Base-by-base conservation (phyloP, 2,113 vertebrate species). In the Mugil cephalus region DNA sequence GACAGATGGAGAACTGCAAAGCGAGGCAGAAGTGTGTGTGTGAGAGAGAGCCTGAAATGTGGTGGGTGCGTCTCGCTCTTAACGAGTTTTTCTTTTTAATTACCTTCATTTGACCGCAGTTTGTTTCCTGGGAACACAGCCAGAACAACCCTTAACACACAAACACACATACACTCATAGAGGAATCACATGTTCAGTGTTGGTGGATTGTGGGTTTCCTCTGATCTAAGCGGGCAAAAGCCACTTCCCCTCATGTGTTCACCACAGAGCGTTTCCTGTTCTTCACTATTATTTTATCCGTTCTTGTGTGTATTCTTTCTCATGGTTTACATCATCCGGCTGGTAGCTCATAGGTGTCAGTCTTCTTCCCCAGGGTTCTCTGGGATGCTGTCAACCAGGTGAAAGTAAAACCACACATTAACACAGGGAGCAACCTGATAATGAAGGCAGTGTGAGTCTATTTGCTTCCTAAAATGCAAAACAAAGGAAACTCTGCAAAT, bases 41-140 rank as follows among this genome's bases (percentile, higher is more conserved):
- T 17, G 35, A 35, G 47, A 43, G 51, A 17, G 21, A 52, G 71
- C 1, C 24, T 17, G 64, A 69, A 62, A 74, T 46, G 58, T 19
- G 38, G 14, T 61, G 70, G 77, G 81, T 2, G 58, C 74, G 77
- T 70, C 63, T 70, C 4, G 7, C 21, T 63, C 40, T 59, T 80
- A 80, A 83, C 60, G 1, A 77, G 69, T 78, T 77, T 84, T 72
- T 71, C 53, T 76, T 79, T 79, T 73, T 82, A 81, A 87, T 84
- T 87, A 76, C 63, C 63, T 55, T 53, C 7, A 12, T 60, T 69
- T 82, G 72, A 86, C 78, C 74, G 77, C 77, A 69, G 60, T 77
- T 79, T 70, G 39, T 74, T 72, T 78, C 10, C 65, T 1, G 52
- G 80, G 79, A 79, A 74, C 43, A 7, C 17, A 52, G 56, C 86